Evolutionary conservation across 1,140 invertebrate genomes (phyloP).

Genomic region (Pteromalus puparum): DNA sequence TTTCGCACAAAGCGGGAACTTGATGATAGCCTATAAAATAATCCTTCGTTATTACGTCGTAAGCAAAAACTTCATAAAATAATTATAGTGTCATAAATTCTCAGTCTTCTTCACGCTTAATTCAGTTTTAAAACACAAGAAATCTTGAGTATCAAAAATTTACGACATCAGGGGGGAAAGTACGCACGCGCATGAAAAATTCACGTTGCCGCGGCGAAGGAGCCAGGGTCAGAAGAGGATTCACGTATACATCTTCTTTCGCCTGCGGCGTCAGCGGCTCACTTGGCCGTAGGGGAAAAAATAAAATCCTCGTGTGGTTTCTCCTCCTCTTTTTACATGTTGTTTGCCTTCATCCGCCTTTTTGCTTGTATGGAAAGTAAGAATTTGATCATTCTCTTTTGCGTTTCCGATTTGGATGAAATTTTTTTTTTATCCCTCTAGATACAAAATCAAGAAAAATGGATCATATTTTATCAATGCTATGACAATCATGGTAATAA

Average conservation of each 20-base stretch:
- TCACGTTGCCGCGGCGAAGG: background rate
- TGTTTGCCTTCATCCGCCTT: background rate
- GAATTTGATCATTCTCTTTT: background rate
- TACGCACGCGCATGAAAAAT: constrained; percentile 26
- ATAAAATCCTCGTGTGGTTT: background rate
- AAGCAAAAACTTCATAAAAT: background rate
- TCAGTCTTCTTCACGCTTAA: background rate
- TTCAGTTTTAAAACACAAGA: constrained; percentile 25
- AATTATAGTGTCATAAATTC: background rate
- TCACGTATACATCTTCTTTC: background rate
- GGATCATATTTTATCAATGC: no score
- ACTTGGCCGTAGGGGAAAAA: background rate
- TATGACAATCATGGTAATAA: no score
- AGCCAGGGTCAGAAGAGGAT: background rate
- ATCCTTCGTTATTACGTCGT: background rate
- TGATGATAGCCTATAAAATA: background rate
- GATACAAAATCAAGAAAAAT: no score
- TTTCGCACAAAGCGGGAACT: background rate
- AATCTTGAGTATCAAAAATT: constrained; percentile 26
- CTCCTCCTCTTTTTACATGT: background rate
- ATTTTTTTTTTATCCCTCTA: no score
- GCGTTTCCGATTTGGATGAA: no score
- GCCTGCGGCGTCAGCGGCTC: background rate
- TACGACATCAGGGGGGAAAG: background rate
- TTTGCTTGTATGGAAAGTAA: background rate